Conservation (phyloP, 2,888 invertebrate genomes). For the Drosophila mercatorum region DNA sequence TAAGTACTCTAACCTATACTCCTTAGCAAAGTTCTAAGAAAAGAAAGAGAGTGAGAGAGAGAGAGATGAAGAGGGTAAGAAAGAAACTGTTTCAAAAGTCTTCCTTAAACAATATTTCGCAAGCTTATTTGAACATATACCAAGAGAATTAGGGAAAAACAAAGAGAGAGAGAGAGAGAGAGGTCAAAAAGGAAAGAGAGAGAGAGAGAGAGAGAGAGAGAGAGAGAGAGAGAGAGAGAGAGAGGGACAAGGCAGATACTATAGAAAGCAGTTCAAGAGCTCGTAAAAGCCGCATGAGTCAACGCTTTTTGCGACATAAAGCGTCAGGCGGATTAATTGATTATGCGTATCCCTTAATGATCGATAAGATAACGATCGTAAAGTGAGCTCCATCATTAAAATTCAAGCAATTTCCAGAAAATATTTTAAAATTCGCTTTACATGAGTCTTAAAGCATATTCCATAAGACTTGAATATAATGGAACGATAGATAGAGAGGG, state of each 20-base stretch:
- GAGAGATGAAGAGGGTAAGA: background rate
- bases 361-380: constrained; percentile 7
- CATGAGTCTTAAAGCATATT: too few species aligned
- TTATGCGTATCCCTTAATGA: constrained; percentile 14
- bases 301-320: constrained; percentile 4
- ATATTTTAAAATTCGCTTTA: background rate
- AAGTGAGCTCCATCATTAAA: background rate
- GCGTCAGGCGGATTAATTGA: constrained; percentile 9
- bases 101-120: background rate
- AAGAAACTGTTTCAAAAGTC: background rate
- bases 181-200: background rate
- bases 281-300: constrained; percentile 5
- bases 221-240: background rate
- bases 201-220: background rate
- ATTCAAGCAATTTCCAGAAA: constrained; percentile 2
- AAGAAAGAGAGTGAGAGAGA: background rate
- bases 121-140: background rate
- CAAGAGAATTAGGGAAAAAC: background rate
- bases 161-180: background rate
- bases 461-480: too few species aligned
- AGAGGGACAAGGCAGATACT: background rate
- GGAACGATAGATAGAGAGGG: background rate
- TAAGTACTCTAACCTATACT: background rate
- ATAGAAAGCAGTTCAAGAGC: background rate
- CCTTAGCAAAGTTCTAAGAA: background rate